Evolutionary conservation across 2,113 vertebrate genomes (phyloP), one percentile per base, ranked within the genome.

Genomic region (Pseudolaguvia tuberculata): DNA sequence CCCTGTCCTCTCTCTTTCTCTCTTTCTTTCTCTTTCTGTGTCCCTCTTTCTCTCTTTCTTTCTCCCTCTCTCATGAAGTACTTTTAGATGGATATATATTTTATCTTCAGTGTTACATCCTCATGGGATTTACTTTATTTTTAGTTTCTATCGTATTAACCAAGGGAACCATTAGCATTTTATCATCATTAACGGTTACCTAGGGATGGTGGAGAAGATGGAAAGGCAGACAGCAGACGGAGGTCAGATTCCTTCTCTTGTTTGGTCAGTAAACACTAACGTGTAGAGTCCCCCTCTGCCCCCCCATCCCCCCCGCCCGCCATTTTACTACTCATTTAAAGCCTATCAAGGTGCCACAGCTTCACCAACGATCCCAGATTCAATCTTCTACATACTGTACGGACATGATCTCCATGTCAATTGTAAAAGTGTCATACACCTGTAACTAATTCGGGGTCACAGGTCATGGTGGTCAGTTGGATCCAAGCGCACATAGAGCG

Each of bases 121-220:
- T 12, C 9, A 35, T 11, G 2, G 23, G 17, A 29, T 25, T 27
- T 25, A 62, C 29, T 48, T 61, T 52, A 48, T 14, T 55, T 47
- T 42, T 5, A 9, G 31, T 55, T 48, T 72, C 42, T 75, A 15
- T 72, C 56, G 13, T 51, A 67, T 75, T 70, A 71, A 57, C 51
- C 35, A 27, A 62, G 31, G 29, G 42, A 42, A 62, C 21, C 70
- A 13, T 55, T 69, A 62, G 75, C 67, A 66, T 67, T 58, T 74
- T 52, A 78, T 61, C 67, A 65, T 67, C 59, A 65, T 78, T 71
- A 50, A 18, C 71, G 75, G 71, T 81, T 81, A 72, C 75, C 67
- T 66, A 45, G 47, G 53, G 66, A 74, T 55, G 25, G 45, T 58
- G 59, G 67, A 67, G 65, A 52, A 50, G 56, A 48, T 9, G 23